Evolutionary conservation across 2,797 vertebrate genomes (phyloP).

Genomic region (Distichodus sexfasciatus): DNA sequence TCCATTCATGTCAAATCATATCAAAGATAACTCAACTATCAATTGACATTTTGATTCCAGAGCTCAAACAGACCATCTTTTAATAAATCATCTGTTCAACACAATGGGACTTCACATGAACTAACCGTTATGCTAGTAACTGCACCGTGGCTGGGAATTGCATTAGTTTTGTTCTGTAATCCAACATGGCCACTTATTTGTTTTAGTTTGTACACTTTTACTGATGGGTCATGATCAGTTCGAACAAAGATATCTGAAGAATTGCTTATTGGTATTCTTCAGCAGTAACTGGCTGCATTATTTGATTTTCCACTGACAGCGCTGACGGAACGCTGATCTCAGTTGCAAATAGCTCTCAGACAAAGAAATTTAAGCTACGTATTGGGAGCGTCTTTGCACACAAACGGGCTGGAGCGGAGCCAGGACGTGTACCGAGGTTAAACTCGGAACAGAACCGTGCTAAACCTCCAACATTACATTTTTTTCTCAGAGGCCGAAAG

Average conservation of each 20-base stretch:
- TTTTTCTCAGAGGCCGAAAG: no score
- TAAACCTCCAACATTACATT: no score
- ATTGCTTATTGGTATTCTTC: background rate
- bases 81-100: no score
- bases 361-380: background rate
- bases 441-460: no score
- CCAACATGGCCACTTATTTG: background rate
- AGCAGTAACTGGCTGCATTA: background rate
- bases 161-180: no score
- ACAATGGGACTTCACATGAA: no score
- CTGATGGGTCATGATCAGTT: background rate
- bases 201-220: background rate
- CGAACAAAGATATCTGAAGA: background rate
- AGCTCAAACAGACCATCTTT: no score
- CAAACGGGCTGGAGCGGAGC: background rate
- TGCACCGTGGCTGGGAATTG: no score
- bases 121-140: no score
- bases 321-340: background rate
- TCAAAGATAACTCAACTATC: no score
- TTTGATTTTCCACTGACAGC: background rate
- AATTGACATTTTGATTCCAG: no score
- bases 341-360: background rate
- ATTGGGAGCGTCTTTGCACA: background rate
- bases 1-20: no score
- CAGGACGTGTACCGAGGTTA: background rate